Conservation (phyloP, 2,888 invertebrate species). For the Lochmaea capreae region DNA sequence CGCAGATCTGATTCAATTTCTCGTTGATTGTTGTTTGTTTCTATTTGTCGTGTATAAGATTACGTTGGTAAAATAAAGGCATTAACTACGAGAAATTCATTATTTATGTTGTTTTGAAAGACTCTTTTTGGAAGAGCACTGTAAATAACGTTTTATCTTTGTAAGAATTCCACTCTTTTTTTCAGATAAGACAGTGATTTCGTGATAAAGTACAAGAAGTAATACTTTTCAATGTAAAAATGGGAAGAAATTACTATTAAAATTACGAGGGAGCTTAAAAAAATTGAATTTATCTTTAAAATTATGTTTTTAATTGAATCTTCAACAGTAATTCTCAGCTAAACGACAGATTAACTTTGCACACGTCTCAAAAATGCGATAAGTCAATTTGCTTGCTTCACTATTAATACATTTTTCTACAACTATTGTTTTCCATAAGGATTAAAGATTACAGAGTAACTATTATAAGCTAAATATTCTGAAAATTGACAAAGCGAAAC, state of each 20-base stretch:
- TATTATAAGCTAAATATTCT: too few relatives aligned
- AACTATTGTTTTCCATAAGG: too few relatives aligned
- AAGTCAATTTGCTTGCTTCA: too few relatives aligned
- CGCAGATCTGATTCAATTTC: slow-evolving; percentile 42
- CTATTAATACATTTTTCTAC: too few relatives aligned
- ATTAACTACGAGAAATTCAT: slow-evolving; percentile 39
- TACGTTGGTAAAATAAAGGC: slow-evolving; percentile 44
- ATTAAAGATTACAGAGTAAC: too few relatives aligned
- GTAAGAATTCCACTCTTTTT: slow-evolving; percentile 8
- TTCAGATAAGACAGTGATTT: slow-evolving; percentile 29
- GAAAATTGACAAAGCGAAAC: too few relatives aligned
- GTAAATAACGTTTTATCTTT: slow-evolving; percentile 20
- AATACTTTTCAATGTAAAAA: slow-evolving; percentile 5
- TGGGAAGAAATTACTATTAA: neutral
- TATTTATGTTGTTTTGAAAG: slow-evolving; percentile 35
- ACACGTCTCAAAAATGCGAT: too few relatives aligned
- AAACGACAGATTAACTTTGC: too few relatives aligned
- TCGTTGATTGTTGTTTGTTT: slow-evolving; percentile 38
- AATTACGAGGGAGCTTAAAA: too few relatives aligned
- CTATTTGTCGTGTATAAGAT: slow-evolving; percentile 41
- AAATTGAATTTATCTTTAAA: too few relatives aligned
- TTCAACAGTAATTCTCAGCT: too few relatives aligned
- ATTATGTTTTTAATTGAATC: too few relatives aligned
- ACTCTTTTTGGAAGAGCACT: slow-evolving; percentile 16
- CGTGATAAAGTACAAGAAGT: neutral